Percentiles rank a stretch among this genome's conserved stretches.
Evolutionary conservation across 2,797 vertebrate genomes (phyloP).

Genomic region (Syngnathus rostellatus): DNA sequence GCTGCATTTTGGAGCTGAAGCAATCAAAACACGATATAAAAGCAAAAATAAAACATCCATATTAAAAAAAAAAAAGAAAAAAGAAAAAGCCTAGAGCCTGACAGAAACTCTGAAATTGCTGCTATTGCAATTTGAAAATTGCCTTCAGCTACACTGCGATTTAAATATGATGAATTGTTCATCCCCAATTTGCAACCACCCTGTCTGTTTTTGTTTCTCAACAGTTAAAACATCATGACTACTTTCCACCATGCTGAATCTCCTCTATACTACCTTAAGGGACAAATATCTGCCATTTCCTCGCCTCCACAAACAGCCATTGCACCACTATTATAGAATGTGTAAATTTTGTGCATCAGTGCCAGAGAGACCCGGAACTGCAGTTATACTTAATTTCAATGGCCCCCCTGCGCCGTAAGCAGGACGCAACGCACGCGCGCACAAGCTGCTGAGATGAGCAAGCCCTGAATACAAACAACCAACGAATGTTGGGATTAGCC

Average conservation of each 20-base stretch:
- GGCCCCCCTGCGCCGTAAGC: not conserved
- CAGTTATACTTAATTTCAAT: not conserved
- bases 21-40: too few relatives aligned
- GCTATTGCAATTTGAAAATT: too few relatives aligned
- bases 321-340: not conserved
- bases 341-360: not conserved
- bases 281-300: not conserved
- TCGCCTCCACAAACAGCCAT: not conserved
- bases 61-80: too few relatives aligned
- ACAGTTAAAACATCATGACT: not conserved
- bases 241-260: not conserved
- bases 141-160: too few relatives aligned
- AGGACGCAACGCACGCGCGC: not conserved
- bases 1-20: too few relatives aligned
- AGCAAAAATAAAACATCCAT: too few relatives aligned
- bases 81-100: too few relatives aligned
- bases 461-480: not conserved
- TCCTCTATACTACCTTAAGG: not conserved
- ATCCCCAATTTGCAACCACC: not conserved
- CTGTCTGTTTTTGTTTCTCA: not conserved
- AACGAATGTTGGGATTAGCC: not conserved
- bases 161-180: too few relatives aligned
- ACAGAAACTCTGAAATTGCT: too few relatives aligned
- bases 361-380: not conserved
- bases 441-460: not conserved